Evolutionary conservation across 2,888 invertebrate genomes (phyloP).

Genomic region (Tenthredo livida): DNA sequence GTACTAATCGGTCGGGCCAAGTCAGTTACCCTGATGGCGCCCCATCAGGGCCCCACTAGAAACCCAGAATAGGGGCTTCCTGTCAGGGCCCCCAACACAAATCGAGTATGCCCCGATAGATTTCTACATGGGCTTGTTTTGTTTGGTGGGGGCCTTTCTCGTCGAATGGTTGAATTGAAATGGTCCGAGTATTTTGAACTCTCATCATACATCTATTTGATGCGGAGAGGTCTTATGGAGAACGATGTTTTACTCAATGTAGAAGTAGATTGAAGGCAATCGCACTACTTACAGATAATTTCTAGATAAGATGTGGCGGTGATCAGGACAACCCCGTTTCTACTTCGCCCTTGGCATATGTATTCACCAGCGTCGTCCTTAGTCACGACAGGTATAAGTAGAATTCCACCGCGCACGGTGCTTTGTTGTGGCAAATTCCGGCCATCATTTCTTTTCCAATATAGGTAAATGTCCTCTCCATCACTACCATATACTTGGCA

Average conservation of each 20-base stretch:
- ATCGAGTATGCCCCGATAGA: no score
- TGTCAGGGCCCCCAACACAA: no score
- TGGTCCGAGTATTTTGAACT: background rate
- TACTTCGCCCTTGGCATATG: slow-evolving; percentile 83
- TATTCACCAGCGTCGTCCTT: slow-evolving; percentile 86
- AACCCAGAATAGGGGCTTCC: no score
- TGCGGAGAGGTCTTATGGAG: background rate
- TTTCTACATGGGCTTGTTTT: no score
- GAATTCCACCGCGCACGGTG: slow-evolving; percentile 79
- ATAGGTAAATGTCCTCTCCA: slow-evolving; percentile 77
- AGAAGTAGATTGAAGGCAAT: background rate
- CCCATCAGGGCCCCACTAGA: no score
- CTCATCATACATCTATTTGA: no score
- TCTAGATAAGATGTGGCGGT: slow-evolving; percentile 81
- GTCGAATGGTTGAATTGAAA: background rate
- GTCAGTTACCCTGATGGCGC: no score
- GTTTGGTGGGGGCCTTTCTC: background rate
- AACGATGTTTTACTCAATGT: background rate
- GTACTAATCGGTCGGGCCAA: no score
- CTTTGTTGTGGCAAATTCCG: slow-evolving; percentile 81
- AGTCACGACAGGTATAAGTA: slow-evolving; percentile 82
- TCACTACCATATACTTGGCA: slow-evolving; percentile 78
- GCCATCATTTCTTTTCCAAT: slow-evolving; percentile 88
- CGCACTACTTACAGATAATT: slow-evolving; percentile 80
- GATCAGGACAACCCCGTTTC: slow-evolving; percentile 79